Evolutionary conservation across 1,140 invertebrate genomes (phyloP), one percentile per base, ranked within the genome.

Genomic region (Lineus longissimus): DNA sequence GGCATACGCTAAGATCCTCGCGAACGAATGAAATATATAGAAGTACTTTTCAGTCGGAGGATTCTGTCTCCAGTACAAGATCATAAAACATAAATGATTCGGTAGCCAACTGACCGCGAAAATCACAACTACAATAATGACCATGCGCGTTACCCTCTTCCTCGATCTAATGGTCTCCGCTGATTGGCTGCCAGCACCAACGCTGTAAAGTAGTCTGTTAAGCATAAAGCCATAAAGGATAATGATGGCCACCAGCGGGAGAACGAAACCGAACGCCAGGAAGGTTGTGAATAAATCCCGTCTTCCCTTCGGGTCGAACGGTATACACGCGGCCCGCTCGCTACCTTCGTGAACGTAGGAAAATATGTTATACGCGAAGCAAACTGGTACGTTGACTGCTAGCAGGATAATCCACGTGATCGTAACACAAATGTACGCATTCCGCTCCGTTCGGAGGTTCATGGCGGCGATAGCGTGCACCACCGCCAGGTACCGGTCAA

Each of bases 101-200:
- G 95, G 95, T 70, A 91, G 89, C 95, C 95, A 98, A 82, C 94
- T 97, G 40, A 95, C 84, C 9, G 94, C 94, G 79, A 97, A 97
- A 31, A 95, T 94, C 25, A 93, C 88, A 0, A 97, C 93, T 17
- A 98, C 94, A 25, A 95, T 90, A 36, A 96, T 86, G 7, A 98
- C 93, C 88, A 98, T 91, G 64, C 92, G 85, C 0, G 94, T 97
- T 0, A 96, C 95, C 64, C 94, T 86, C 78, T 90, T 90, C 80
- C 94, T 94, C 30, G 92, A 92, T 69, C 92, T 86, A 47, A 92
- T 82, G 56, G 86, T 87, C 73, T 91, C 89, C 1, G 86, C 86
- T 31, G 87, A 88, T 33, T 85, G 83, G 66, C 86, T 86, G 6
- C 88, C 90, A 0, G 91, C 90, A 27, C 88, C 79, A 40, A 73